Base-by-base conservation (phyloP, 2,888 invertebrate species). In the Smittia sp. region DNA sequence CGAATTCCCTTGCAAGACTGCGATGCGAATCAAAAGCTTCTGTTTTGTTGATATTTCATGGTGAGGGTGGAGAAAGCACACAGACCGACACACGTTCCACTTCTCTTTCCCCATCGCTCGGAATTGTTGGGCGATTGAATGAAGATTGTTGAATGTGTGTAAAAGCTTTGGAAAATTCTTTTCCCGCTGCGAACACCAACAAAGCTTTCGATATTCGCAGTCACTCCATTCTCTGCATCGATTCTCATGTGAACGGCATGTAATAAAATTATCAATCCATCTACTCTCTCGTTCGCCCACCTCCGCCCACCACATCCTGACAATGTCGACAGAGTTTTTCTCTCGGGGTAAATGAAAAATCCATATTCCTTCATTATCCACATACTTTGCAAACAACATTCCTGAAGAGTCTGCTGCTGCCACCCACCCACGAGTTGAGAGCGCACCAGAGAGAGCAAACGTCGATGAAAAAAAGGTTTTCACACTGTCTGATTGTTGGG, bases 71-170 rank as follows among this genome's bases (percentile, higher is more conserved):
- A 58, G 15, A 52, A 52, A 52, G 52, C 52, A 58, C 58, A 22
- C 58, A 58, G 58, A 58, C 46, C 9, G 46, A 11, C 22, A 58
- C 18, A 58, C 13, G 20, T 58, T 46, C 15, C 46, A 11, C 32
- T 32, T 32, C 58, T 58, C 58, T 58, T 22, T 58, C 58, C 46
- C 22, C 58, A 22, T 9, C n/a, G 46, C n/a, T 46, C n/a, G 46
- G 4, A 15, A 15, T 46, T 13, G 46, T 15, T 22, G 18, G 11
- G 58, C 46, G 11, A 46, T n/a, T 15, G 46, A 46, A 15, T 46
- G 15, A 46, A 58, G 58, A 22, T 58, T 58, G 58, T 58, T 58
- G 58, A 58, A 58, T 58, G 58, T 58, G 58, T 58, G 58, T 58
- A 58, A 58, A 58, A 58, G 58, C 58, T 58, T n/a, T 58, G 58